Evolutionary conservation across 2,113 vertebrate species (phyloP), one percentile per base, ranked within the genome.

Genomic region (Dasypus novemcinctus): DNA sequence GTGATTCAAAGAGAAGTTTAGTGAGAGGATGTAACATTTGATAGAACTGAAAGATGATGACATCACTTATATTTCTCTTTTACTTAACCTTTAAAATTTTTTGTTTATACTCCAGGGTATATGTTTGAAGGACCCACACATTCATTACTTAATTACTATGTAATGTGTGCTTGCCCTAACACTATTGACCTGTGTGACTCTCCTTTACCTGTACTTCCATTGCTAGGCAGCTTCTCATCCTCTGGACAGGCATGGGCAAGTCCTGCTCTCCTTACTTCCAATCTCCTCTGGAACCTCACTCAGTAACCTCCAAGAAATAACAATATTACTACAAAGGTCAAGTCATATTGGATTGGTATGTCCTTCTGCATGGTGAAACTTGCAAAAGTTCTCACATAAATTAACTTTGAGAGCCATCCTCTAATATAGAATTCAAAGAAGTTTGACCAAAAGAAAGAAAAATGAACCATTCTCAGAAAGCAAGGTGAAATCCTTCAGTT

Each of bases 1-100:
- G 63, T 69, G 33, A 88, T 84, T 87, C 64, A 90, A 93, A 74
- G 59, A 92, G 29, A 75, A 87, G 54, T 83, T 95, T 71, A 54
- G 20, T 81, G 4, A 52, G 43, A 94, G 15, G 46, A 72, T 1
- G 17, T 66, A 72, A 33, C 11, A 76, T 71, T 36, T 87, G 46
- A 74, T 11, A 90, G 69, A 80, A 76, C 5, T 76, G 5, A 18
- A 93, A 74, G 25, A 86, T 90, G 23, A 29, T 43, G 23, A 36
- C 21, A 64, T 80, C 29, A 43, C 11, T 83, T 88, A 41, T 12
- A 75, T 66, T 86, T 91, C 18, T 88, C 90, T 93, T 61, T n/a
- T 54, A 41, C 57, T 76, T 93, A 21, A 90, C 11, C 43, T 71
- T 94, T 59, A 61, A 96, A 95, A 76, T 80, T 83, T 61, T 15